These are phyloP conservation scores for Aphaenogaster ashmeadi DNA, from an alignment of 1,140 invertebrate genomes.

Conservation along the genomic window DNA sequence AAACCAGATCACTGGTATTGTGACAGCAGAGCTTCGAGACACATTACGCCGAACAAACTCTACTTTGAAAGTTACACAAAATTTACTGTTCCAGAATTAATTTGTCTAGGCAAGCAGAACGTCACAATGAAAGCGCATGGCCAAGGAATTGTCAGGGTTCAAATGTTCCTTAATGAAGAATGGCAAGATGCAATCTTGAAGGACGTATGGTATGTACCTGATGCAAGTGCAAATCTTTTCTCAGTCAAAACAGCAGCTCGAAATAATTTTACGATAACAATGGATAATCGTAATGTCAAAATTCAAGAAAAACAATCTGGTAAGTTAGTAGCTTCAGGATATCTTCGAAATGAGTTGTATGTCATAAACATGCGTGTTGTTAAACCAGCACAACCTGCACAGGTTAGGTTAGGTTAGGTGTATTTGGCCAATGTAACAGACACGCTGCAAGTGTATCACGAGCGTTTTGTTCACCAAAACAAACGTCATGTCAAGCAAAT, in stretches of 20 bases:
- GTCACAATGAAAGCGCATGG: neutral
- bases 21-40: neutral
- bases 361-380: neutral
- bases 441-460: conserved; percentile 61
- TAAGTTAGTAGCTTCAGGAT: neutral
- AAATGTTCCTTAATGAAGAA: neutral
- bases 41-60: neutral
- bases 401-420: too few species aligned
- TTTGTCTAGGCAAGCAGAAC: neutral
- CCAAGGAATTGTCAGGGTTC: neutral
- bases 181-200: neutral
- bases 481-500: conserved; percentile 59
- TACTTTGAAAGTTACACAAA: neutral
- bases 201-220: neutral
- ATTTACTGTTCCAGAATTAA: neutral
- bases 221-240: neutral
- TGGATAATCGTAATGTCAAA: neutral
- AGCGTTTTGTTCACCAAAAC: conserved; percentile 61
- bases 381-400: neutral
- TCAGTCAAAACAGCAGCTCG: neutral
- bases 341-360: neutral
- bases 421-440: conserved; percentile 17
- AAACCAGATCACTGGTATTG: neutral
- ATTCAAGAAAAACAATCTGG: neutral
- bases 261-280: neutral